A percentile compares a stretch with the other conserved stretches of the same genome.
Conservation (phyloP, 1,140 invertebrate genomes). For the Scaptomyza graminum region DNA sequence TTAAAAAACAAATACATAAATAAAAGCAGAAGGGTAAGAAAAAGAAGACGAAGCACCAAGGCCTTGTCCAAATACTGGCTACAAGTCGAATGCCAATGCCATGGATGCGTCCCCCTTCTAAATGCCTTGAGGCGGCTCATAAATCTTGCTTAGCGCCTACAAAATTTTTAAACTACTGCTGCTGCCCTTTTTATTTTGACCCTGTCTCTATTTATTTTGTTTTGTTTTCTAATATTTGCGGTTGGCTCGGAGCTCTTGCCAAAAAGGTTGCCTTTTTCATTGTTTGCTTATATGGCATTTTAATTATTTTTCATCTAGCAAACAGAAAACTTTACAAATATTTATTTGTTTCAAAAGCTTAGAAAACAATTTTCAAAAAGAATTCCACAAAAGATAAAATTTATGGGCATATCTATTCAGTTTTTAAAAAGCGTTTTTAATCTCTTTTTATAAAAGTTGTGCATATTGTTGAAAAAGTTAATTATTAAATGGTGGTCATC, state of each 20-base stretch:
- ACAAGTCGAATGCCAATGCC: slow-evolving; percentile 54
- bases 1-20: slow-evolving; percentile 46
- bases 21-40: neutral
- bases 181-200: slow-evolving; percentile 24
- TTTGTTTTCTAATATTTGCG: slow-evolving; percentile 57
- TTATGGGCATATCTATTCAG: slow-evolving; percentile 28
- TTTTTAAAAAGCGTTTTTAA: slow-evolving; percentile 36
- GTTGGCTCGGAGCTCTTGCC: slow-evolving; percentile 15
- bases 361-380: too few species aligned
- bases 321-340: slow-evolving; percentile 34
- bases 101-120: neutral
- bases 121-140: slow-evolving; percentile 52
- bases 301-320: slow-evolving; percentile 70
- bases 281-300: slow-evolving; percentile 63
- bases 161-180: slow-evolving; percentile 36
- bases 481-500: slow-evolving; percentile 50
- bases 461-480: slow-evolving; percentile 33
- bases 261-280: slow-evolving; percentile 40
- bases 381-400: slow-evolving; percentile 6
- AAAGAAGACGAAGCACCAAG: slow-evolving; percentile 1
- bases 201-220: slow-evolving; percentile 5
- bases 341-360: neutral
- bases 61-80: slow-evolving; percentile 54
- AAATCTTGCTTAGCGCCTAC: slow-evolving; percentile 74
- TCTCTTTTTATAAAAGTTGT: slow-evolving; percentile 13